These are phyloP conservation scores for Rhadina sibilatrix DNA, from an alignment of 2,113 vertebrate genomes.

Conservation along the genomic window DNA sequence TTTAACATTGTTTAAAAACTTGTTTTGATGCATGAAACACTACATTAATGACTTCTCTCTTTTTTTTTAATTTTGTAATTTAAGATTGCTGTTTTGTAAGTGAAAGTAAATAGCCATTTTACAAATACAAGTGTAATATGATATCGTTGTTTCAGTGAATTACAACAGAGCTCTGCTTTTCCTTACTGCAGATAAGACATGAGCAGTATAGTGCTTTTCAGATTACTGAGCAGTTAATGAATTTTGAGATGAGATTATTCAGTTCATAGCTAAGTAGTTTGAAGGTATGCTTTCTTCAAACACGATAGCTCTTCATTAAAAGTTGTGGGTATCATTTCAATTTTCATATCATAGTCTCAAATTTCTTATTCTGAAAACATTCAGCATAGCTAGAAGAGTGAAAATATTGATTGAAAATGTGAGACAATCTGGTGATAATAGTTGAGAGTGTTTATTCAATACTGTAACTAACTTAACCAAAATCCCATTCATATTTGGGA, in stretches of 20 bases:
- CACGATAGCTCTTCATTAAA: neutral
- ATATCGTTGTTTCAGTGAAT: neutral
- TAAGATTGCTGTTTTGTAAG: neutral
- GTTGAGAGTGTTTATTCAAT: neutral
- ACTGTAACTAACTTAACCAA: neutral
- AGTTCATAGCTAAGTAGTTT: neutral
- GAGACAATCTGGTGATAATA: neutral
- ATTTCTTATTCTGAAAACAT: neutral
- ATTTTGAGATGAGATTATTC: constrained; percentile 35
- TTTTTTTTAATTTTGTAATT: neutral
- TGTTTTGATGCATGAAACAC: neutral
- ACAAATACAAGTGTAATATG: neutral
- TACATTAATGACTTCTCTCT: neutral
- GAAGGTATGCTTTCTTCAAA: constrained; percentile 3
- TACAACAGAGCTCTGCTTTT: constrained; percentile 6
- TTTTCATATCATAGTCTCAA: neutral
- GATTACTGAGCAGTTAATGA: constrained; percentile 5
- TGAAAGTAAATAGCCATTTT: neutral
- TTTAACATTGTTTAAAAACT: neutral
- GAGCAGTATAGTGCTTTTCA: neutral
- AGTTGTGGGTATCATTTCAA: neutral
- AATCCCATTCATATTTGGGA: neutral
- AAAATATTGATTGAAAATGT: neutral
- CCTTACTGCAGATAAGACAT: neutral
- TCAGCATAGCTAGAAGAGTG: neutral